Base-by-base conservation (phyloP, 1,140 invertebrate genomes). In the Drosophila sucinea region DNA sequence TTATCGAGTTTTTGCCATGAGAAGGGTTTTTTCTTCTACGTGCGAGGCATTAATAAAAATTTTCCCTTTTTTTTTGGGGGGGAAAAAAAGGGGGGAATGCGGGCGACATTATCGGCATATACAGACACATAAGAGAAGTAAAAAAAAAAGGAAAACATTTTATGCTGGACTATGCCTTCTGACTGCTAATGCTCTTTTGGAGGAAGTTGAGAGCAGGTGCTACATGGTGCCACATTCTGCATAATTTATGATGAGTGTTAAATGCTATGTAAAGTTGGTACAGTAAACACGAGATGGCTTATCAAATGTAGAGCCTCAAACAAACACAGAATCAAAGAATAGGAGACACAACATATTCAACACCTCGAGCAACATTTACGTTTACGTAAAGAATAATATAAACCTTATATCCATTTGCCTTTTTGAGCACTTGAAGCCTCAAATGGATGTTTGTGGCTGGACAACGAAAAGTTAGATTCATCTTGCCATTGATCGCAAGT, bases 181-280 rank as follows among this genome's bases (percentile, higher is more conserved):
- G 84, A 89, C 84, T 89, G 85, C 84, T 89, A 89, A 89, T 89
- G 81, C 83, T 64, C 64, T 77, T 62, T 25, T 75, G 30, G 38
- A 77, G 79, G 80, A 89, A 72, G 70, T 89, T 44, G 32, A 54
- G 68, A 73, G 80, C 84, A 89, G 84, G 84, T 89, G 84, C 64
- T 81, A 63, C 62, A 74, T 60, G 77, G 77, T 89, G 69, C 83
- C 79, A 68, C 77, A 87, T 77, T 74, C 77, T 77, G 84, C 84
- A 87, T 87, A 87, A 87, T 87, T 87, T 87, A 87, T 83, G 77
- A 56, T 44, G 67, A 60, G 67, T 77, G 82, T 81, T 86, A 86
- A 89, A 79, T 87, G 77, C 76, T 80, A 79, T 71, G 55, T 75
- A 83, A 77, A 89, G 76, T 75, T 72, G 66, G 51, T 44, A 60